A percentile compares a stretch with the other conserved stretches of the same genome.
These are phyloP conservation scores for Periophthalmodon schlosseri DNA, from an alignment of 2,113 vertebrate species.

Conservation along the genomic window DNA sequence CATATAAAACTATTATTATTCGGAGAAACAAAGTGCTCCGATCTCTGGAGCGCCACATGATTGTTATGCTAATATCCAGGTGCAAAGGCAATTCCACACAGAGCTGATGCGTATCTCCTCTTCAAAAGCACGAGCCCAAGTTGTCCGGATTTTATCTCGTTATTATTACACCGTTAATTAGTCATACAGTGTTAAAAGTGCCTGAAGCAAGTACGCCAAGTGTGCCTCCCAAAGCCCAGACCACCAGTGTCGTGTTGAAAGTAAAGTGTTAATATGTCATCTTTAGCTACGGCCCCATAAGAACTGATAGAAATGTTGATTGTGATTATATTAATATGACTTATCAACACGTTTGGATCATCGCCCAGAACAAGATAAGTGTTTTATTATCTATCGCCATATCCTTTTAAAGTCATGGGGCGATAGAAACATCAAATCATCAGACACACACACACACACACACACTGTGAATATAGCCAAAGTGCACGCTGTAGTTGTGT, in stretches of 20 bases:
- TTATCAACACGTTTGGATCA: slow-evolving; percentile 5
- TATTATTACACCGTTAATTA: neutral
- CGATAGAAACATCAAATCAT: too few relatives aligned
- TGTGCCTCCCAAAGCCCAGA: neutral
- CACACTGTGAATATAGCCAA: too few relatives aligned
- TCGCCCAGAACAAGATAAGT: neutral
- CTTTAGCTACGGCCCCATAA: neutral
- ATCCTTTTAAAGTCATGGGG: neutral
- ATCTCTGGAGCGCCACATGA: slow-evolving; percentile 21
- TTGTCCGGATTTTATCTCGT: neutral
- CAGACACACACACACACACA: too few relatives aligned
- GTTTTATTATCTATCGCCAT: neutral
- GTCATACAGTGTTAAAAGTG: neutral
- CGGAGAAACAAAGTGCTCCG: slow-evolving; percentile 19
- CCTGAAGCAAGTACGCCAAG: neutral
- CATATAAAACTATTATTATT: slow-evolving; percentile 24
- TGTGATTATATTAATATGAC: slow-evolving; percentile 15
- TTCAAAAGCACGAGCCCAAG: neutral
- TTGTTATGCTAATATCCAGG: slow-evolving; percentile 35
- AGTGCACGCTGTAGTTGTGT: too few relatives aligned
- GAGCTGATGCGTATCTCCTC: slow-evolving; percentile 6
- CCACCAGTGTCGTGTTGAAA: neutral
- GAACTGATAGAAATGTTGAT: slow-evolving; percentile 19
- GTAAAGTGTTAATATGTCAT: neutral
- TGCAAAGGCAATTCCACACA: slow-evolving; percentile 24